Base-by-base conservation (phyloP, 2,888 invertebrate genomes). In the Synergus umbraculus region DNA sequence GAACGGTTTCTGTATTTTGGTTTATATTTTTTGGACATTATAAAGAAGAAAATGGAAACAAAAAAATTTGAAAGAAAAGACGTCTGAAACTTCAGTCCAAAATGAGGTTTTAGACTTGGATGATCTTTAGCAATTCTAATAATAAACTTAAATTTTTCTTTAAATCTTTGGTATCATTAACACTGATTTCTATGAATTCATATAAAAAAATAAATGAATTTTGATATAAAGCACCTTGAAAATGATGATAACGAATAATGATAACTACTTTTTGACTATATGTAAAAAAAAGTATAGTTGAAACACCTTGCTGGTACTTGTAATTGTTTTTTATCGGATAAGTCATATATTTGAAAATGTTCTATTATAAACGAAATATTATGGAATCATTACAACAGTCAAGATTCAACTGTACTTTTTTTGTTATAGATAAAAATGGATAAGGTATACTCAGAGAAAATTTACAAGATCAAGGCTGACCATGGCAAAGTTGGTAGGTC, bases 401-500 rank as follows among this genome's bases (percentile, higher is more conserved):
- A 10, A 63, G 29, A 22, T 29, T 73, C 54, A 73, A 73, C 73
- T 73, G n/a, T 46, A 49, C 22, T 69, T 49, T 49, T 49, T 15
- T 46, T 37, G 22, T 67, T 29, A 8, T n/a, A 49, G 8, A 37
- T 73, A 49, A 73, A 73, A 73, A 73, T 73, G 54, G 13, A 49
- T 73, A 73, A 73, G 54, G 49, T 73, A 73, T 73, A 73, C 73
- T 73, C 54, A 73, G 73, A 73, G 73, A 73, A 73, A 73, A 83
- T 84, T 83, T 84, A 80, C 84, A 84, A 83, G 85, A 85, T 81
- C 83, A 81, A 89, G 88, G 93, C 95, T 95, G 95, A 98, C 98
- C 97, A 98, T 97, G 91, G 97, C 97, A 92, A 98, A 98, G 83
- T 97, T 97, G 81, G 97, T 96, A 89, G 97, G 95, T 92, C 97